phyloP scores from a whole-genome alignment of 1,140 invertebrate species.

The Temnothorax curvispinosus region DNA sequence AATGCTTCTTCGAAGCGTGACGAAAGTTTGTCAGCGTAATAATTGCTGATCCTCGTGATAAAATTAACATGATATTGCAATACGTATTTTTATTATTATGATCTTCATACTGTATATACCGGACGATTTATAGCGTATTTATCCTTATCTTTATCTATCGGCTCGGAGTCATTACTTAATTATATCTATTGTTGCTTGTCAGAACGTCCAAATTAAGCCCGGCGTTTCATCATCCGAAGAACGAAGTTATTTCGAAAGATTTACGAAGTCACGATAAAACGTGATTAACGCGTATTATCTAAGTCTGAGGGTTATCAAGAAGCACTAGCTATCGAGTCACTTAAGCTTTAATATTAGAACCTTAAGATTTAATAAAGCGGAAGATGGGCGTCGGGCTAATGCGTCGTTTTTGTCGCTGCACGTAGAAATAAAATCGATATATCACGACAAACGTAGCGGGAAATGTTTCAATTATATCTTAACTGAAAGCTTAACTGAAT shows the following conservation, averaged over 20 bases:
- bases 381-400: constrained; percentile 2
- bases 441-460: background rate
- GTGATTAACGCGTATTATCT: constrained; percentile 10
- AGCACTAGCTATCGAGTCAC: background rate
- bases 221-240: background rate
- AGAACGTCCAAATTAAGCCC: background rate
- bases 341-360: background rate
- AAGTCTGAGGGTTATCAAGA: background rate
- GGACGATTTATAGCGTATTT: background rate
- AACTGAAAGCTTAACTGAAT: background rate
- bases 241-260: background rate
- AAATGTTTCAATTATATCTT: constrained; percentile 23
- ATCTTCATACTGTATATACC: background rate
- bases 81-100: background rate
- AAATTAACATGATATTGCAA: background rate
- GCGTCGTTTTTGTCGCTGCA: background rate
- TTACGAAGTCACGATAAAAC: background rate
- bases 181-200: background rate
- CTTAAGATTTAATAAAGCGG: constrained; percentile 14
- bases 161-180: background rate
- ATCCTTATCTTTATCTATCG: background rate
- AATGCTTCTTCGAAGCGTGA: constrained; percentile 1
- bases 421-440: constrained; percentile 10
- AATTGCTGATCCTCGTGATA: background rate
- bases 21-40: background rate